Evolutionary conservation across 2,113 vertebrate genomes (phyloP).

Genomic region (Dicentrarchus labrax): DNA sequence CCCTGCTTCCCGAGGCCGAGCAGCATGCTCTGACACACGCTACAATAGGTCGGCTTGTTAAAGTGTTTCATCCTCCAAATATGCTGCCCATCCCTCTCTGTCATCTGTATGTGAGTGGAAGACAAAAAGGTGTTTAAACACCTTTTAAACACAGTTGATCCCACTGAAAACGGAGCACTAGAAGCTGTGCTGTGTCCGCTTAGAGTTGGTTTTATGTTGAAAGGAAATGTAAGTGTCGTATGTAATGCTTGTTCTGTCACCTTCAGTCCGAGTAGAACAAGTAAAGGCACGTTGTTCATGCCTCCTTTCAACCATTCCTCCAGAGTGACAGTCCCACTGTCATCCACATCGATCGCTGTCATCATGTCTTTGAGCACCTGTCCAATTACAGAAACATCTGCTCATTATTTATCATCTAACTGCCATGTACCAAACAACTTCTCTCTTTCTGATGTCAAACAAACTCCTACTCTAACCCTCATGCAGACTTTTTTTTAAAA

Average conservation of each 20-base stretch:
- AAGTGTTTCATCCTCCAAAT: slow-evolving; percentile 94
- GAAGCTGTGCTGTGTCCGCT: no score
- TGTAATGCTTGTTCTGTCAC: slow-evolving; percentile 67
- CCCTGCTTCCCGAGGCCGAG: slow-evolving; percentile 93
- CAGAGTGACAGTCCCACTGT: slow-evolving; percentile 90
- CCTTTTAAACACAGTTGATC: background rate
- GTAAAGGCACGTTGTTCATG: slow-evolving; percentile 91
- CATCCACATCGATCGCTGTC: slow-evolving; percentile 91
- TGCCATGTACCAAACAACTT: background rate
- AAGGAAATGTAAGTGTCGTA: background rate
- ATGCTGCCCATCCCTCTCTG: slow-evolving; percentile 91
- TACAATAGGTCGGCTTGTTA: slow-evolving; percentile 90
- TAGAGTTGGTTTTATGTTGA: background rate
- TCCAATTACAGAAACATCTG: slow-evolving; percentile 8
- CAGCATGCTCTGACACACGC: slow-evolving; percentile 89
- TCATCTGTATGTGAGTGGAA: slow-evolving; percentile 80
- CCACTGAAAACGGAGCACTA: no score
- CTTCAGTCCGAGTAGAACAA: slow-evolving; percentile 93
- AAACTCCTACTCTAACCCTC: background rate
- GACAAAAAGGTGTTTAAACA: background rate
- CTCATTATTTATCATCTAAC: background rate
- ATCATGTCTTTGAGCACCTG: slow-evolving; percentile 96
- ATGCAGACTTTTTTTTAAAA: no score
- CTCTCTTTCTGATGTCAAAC: background rate
- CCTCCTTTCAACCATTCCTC: slow-evolving; percentile 94